Conservation (phyloP, 1,140 invertebrate species). For the Brachionus calyciflorus region DNA sequence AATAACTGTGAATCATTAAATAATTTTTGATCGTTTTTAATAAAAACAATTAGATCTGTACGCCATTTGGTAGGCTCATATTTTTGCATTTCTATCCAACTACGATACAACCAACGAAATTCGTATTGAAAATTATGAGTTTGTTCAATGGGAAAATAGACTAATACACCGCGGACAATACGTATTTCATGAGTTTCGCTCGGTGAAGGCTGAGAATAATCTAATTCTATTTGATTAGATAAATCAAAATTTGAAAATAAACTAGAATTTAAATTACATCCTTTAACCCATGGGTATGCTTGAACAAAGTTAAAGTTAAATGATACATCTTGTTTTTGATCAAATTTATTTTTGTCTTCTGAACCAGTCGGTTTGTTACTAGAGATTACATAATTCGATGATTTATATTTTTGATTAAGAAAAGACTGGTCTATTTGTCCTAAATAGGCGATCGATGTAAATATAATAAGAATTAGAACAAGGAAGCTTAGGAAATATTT, state of each 20-base stretch:
- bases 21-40: neutral
- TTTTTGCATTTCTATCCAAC: conserved; percentile 44
- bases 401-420: neutral
- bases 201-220: neutral
- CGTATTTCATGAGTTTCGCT: neutral
- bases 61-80: conserved; percentile 33
- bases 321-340: neutral
- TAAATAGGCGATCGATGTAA: conserved; percentile 7
- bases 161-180: neutral
- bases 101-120: conserved; percentile 38
- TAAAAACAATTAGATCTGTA: conserved; percentile 43
- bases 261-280: neutral
- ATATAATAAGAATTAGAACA: neutral
- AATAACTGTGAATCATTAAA: conserved; percentile 1
- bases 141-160: conserved; percentile 39
- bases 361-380: neutral
- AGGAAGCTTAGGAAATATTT: neutral
- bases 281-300: neutral
- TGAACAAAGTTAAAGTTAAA: neutral
- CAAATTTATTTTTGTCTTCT: neutral
- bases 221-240: neutral
- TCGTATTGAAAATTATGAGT: neutral
- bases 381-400: neutral
- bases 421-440: conserved; percentile 3
- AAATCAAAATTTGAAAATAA: neutral